Evolutionary conservation across 2,888 invertebrate genomes (phyloP).

Genomic region (Chloroclysta siterata): DNA sequence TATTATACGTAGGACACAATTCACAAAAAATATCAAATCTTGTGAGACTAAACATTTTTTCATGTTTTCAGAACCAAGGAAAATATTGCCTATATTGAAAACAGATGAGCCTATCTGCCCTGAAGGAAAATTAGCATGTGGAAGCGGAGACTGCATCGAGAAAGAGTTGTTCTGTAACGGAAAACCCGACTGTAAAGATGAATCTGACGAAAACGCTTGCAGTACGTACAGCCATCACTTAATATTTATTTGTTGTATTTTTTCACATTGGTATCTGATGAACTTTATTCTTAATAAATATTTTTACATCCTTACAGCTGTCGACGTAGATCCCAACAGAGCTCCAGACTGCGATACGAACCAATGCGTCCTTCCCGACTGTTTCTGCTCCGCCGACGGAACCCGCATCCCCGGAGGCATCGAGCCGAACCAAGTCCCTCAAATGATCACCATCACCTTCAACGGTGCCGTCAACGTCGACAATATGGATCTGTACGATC

Average conservation of each 20-base stretch:
- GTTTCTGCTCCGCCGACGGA: constrained; percentile 96
- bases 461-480: constrained; percentile 97
- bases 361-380: constrained; percentile 95
- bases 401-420: constrained; percentile 94
- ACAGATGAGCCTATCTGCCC: constrained; percentile 97
- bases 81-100: constrained; percentile 94
- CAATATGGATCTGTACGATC: constrained; percentile 96
- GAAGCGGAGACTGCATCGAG: constrained; percentile 96
- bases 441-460: constrained; percentile 97
- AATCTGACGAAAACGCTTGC: constrained; percentile 97
- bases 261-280: not conserved
- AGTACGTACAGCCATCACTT: constrained; percentile 89
- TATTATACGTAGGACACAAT: too few relatives aligned
- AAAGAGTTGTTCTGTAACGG: constrained; percentile 97
- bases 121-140: constrained; percentile 95
- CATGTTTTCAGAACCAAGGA: constrained; percentile 91
- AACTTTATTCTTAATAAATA: not conserved
- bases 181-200: constrained; percentile 96
- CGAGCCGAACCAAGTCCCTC: constrained; percentile 94
- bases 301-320: constrained; percentile 85
- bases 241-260: not conserved
- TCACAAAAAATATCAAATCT: not conserved
- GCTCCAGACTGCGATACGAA: constrained; percentile 96
- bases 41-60: not conserved
- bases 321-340: constrained; percentile 95